These are phyloP conservation scores for Aphidius ervi DNA, from an alignment of 1,140 invertebrate species.

Conservation along the genomic window DNA sequence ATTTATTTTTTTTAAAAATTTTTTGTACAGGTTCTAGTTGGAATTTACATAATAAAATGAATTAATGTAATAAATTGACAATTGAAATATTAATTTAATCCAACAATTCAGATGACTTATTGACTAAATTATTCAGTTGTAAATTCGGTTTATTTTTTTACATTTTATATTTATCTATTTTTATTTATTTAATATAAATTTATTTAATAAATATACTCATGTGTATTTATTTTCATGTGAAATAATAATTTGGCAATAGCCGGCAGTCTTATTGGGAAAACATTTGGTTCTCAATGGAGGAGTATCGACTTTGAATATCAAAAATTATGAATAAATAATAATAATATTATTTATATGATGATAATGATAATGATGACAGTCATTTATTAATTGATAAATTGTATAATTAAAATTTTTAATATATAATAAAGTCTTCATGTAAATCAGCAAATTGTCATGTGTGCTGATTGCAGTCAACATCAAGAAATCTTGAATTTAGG, in stretches of 20 bases:
- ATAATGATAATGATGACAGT: neutral
- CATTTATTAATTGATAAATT: neutral
- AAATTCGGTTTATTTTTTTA: too few relatives aligned
- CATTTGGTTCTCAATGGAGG: slow-evolving; percentile 12
- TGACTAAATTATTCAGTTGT: too few relatives aligned
- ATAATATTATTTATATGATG: neutral
- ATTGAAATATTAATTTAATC: neutral
- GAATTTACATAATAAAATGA: neutral
- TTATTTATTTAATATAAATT: neutral
- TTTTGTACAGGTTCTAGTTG: neutral
- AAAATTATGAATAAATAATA: too few relatives aligned
- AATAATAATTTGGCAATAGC: slow-evolving; percentile 26
- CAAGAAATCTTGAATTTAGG: slow-evolving; percentile 39
- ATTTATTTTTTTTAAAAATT: neutral
- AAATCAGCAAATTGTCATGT: slow-evolving; percentile 43
- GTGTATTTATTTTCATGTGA: slow-evolving; percentile 11
- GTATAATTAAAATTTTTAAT: neutral
- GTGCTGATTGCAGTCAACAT: slow-evolving; percentile 41
- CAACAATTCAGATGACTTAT: too few relatives aligned
- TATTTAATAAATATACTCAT: neutral
- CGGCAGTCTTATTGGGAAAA: slow-evolving; percentile 29
- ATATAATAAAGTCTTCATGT: neutral
- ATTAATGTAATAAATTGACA: slow-evolving; percentile 6
- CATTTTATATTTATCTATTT: neutral
- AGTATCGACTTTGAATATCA: too few relatives aligned